Percentiles rank a stretch among this genome's conserved stretches.
These are phyloP conservation scores for Akabosia matsudoensis DNA, from an alignment of 1,140 invertebrate species.

Conservation along the genomic window DNA sequence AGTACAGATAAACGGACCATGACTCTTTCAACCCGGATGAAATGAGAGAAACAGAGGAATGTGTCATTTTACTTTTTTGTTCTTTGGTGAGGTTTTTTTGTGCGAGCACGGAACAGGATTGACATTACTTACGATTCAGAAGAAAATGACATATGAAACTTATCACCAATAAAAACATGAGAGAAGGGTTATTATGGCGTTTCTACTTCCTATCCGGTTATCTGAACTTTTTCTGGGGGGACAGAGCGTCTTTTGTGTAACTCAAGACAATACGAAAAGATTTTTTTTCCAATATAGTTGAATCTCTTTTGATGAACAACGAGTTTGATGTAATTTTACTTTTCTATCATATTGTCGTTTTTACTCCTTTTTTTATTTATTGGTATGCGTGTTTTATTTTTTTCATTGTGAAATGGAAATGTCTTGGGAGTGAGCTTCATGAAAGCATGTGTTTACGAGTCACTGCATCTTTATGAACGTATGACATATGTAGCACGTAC, in stretches of 20 bases:
- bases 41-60: conserved; percentile 17
- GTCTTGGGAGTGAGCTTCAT: too few species aligned
- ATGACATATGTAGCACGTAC: too few species aligned
- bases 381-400: too few species aligned
- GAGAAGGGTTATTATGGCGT: neutral
- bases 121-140: neutral
- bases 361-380: conserved; percentile 3
- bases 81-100: too few species aligned
- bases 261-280: neutral
- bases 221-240: neutral
- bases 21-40: conserved; percentile 17
- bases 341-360: conserved; percentile 15
- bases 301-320: neutral
- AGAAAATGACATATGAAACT: neutral
- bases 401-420: too few species aligned
- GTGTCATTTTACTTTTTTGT: conserved; percentile 11
- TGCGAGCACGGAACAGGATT: too few species aligned
- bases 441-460: too few species aligned
- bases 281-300: neutral
- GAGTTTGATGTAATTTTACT: conserved; percentile 1
- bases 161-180: conserved; percentile 21
- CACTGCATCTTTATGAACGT: too few species aligned
- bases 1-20: conserved; percentile 16
- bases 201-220: neutral
- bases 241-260: neutral